Evolutionary conservation across 2,888 invertebrate genomes (phyloP).

Genomic region (Apomyelois bistriatella): DNA sequence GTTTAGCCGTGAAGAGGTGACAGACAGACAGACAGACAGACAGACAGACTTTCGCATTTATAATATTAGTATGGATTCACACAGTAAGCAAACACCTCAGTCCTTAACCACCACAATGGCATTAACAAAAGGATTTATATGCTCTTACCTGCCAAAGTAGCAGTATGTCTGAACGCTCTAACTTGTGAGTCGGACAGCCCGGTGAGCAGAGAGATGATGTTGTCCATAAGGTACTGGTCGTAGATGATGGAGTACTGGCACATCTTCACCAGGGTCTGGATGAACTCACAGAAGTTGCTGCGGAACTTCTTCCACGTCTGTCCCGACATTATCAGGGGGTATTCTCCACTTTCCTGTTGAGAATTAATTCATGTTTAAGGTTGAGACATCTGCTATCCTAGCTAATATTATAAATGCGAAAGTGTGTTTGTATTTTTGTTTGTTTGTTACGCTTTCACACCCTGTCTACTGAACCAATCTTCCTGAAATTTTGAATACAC

Average conservation of each 20-base stretch:
- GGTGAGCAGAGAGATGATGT: constrained; percentile 97
- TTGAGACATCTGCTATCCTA: no score
- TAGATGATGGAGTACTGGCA: constrained; percentile 99
- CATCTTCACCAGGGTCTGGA: constrained; percentile 96
- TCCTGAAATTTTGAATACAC: no score
- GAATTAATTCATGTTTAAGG: not conserved
- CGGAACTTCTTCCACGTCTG: constrained; percentile 98
- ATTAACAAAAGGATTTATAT: not conserved
- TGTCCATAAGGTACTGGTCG: constrained; percentile 99
- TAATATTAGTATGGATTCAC: no score
- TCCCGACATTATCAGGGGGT: constrained; percentile 98
- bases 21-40: no score
- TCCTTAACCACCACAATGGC: not conserved
- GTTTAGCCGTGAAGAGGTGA: no score
- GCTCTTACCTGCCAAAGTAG: constrained; percentile 89
- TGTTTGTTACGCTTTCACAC: no score
- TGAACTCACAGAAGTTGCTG: constrained; percentile 97
- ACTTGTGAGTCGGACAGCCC: constrained; percentile 99
- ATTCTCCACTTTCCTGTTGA: constrained; percentile 96
- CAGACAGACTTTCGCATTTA: no score
- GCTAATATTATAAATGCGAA: no score
- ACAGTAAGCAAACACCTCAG: not conserved
- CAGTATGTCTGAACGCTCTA: constrained; percentile 94
- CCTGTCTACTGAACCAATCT: no score
- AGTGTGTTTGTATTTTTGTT: no score